Percentiles rank a stretch among this genome's conserved stretches.
Evolutionary conservation across 2,113 vertebrate genomes (phyloP).

Genomic region (Panthera tigris): DNA sequence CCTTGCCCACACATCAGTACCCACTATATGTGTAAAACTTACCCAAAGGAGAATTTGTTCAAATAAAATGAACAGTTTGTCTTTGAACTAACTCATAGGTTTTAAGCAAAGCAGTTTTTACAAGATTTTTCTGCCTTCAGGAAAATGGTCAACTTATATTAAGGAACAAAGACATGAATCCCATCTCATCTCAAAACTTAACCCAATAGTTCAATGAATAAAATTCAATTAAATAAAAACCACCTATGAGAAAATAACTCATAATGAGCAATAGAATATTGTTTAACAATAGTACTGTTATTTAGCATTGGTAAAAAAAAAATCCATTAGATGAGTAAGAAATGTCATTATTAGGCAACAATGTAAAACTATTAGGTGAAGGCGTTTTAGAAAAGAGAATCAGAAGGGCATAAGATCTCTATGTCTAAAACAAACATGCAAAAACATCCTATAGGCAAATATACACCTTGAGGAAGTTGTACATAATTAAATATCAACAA

Average conservation of each 20-base stretch:
- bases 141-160: constrained; percentile 76
- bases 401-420: constrained; percentile 24
- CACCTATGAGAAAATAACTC: constrained; percentile 44
- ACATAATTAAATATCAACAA: constrained; percentile 55
- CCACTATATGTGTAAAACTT: constrained; percentile 75
- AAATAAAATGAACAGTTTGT: constrained; percentile 83
- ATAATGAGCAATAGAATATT: constrained; percentile 56
- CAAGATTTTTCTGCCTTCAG: constrained; percentile 82
- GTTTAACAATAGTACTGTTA: background rate
- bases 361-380: constrained; percentile 17
- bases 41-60: constrained; percentile 78
- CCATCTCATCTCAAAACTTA: constrained; percentile 80
- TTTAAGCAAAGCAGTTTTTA: constrained; percentile 81
- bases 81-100: constrained; percentile 82
- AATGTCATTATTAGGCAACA: background rate
- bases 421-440: constrained; percentile 5
- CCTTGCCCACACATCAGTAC: constrained; percentile 69
- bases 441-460: constrained; percentile 1
- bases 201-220: constrained; percentile 74
- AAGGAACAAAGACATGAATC: constrained; percentile 83
- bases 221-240: constrained; percentile 76
- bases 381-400: constrained; percentile 38
- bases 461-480: background rate
- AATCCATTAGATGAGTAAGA: constrained; percentile 32
- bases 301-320: constrained; percentile 50